Conservation (phyloP, 2,113 vertebrate species). For the Thalassarche chlororhynchos region DNA sequence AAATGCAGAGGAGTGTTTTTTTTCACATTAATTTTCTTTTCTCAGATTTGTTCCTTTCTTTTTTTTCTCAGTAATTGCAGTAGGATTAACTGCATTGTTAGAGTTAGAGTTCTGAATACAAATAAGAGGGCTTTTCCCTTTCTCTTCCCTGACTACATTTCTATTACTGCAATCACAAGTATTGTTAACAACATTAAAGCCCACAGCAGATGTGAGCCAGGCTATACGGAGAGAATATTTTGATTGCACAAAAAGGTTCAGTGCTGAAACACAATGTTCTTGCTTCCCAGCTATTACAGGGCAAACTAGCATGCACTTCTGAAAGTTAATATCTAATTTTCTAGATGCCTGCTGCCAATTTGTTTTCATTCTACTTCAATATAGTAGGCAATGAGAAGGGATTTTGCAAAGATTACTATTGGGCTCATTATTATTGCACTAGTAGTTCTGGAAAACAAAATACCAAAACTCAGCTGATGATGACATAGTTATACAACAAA, state of each 20-base stretch:
- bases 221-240: constrained; percentile 43
- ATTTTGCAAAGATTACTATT: constrained; percentile 55
- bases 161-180: constrained; percentile 55
- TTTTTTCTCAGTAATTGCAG: constrained; percentile 10
- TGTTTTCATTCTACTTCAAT: constrained; percentile 52
- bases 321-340: constrained; percentile 67
- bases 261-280: constrained; percentile 61
- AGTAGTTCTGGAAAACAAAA: constrained; percentile 55
- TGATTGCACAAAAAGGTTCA: constrained; percentile 45
- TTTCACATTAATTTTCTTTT: constrained; percentile 27
- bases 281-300: constrained; percentile 49
- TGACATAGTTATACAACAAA: constrained; percentile 36
- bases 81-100: constrained; percentile 46
- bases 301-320: constrained; percentile 47
- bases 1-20: not conserved
- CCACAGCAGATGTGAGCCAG: constrained; percentile 50
- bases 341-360: constrained; percentile 50
- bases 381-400: constrained; percentile 15
- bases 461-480: constrained; percentile 55
- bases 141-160: constrained; percentile 26
- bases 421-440: constrained; percentile 38
- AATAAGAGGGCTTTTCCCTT: constrained; percentile 47
- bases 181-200: constrained; percentile 54
- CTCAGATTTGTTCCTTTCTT: constrained; percentile 9
- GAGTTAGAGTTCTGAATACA: constrained; percentile 17